A percentile compares a stretch with the other conserved stretches of the same genome.
phyloP scores from a whole-genome alignment of 2,888 invertebrate genomes.

The Nephrotoma guestfalica region DNA sequence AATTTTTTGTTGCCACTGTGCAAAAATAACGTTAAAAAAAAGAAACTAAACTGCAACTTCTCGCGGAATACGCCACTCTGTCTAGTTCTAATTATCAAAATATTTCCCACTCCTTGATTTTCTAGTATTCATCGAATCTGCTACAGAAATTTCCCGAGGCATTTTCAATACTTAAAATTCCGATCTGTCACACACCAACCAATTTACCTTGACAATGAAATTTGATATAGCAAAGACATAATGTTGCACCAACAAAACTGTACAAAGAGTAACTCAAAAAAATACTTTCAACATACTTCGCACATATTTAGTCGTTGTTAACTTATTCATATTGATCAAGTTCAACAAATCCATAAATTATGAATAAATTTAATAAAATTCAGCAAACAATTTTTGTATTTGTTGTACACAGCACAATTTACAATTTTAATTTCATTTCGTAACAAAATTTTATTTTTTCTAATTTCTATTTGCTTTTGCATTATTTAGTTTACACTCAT shows the following conservation, averaged over 20 bases:
- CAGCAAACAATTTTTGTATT: background rate
- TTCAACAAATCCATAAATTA: background rate
- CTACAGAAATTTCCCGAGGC: too few relatives aligned
- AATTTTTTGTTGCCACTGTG: too few relatives aligned
- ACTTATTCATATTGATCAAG: background rate
- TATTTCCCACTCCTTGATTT: too few relatives aligned
- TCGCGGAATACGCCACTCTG: too few relatives aligned
- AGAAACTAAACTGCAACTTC: too few relatives aligned
- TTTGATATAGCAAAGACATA: background rate
- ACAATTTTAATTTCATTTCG: background rate
- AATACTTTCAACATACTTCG: background rate
- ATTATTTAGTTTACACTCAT: background rate
- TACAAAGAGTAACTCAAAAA: background rate
- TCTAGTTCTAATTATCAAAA: too few relatives aligned
- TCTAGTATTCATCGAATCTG: too few relatives aligned
- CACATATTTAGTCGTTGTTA: background rate
- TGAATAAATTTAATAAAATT: background rate
- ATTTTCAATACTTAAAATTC: too few relatives aligned
- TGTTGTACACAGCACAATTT: background rate
- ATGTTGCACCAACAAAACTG: background rate
- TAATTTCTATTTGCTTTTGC: background rate
- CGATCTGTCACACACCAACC: background rate
- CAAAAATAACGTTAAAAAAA: too few relatives aligned
- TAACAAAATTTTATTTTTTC: background rate
- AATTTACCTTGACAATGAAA: background rate